Base-by-base conservation (phyloP, 1,140 invertebrate species). In the Diabrotica virgifera region DNA sequence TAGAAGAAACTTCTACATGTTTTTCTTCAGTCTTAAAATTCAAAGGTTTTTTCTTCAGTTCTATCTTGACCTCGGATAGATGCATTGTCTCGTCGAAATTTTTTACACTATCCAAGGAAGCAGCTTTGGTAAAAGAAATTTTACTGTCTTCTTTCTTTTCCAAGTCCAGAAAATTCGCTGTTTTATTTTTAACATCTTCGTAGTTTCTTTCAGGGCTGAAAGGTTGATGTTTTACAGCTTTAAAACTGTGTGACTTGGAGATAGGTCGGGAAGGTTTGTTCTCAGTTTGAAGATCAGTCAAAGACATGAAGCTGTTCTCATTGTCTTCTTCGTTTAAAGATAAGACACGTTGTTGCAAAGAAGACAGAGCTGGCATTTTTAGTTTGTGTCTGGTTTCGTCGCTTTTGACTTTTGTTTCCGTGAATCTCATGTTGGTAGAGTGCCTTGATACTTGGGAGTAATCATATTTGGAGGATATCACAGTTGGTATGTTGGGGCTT, bases 201-300 rank as follows among this genome's bases (percentile, higher is more conserved):
- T 50, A 6, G 5, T 38, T 24, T 6, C 8, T 24, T 40, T 59
- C 52, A 5, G 11, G 24, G 60, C 24, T 24, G 55, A 60, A 60
- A 8, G 53, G 36, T 36, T 68, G 65, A 0, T 64, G 57, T 36
- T 79, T 75, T 5, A 85, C 82, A 36, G 81, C 81, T 65, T 86
- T 83, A 71, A 89, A 89, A 73, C 87, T 88, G 58, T 87, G 84
- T 6, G 86, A 87, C 73, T 88, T 88, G 13, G 85, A 82, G 46
- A 88, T 82, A 14, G 83, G 82, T 71, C 82, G 85, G 61, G 80
- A 73, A 11, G 76, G 75, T 69, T 80, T 80, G 3, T 77, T 67
- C 24, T 74, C 80, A 14, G 79, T 77, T 11, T 51, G 80, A 62
- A 67, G 78, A 79, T 78, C 81, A 69, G 68, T 74, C 12, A 82